Evolutionary conservation across 2,113 vertebrate genomes (phyloP).

Genomic region (Apteryx mantelli): DNA sequence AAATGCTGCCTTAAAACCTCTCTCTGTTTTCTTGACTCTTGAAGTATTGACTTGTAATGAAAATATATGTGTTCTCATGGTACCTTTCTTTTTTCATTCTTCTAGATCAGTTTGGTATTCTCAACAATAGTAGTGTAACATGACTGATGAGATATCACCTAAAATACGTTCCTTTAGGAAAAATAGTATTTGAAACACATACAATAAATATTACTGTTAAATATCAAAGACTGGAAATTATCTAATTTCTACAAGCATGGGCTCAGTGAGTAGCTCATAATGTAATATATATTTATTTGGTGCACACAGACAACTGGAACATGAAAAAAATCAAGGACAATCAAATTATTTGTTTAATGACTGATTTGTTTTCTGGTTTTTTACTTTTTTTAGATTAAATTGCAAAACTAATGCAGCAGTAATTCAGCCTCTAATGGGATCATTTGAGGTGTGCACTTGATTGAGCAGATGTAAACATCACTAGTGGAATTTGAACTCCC

Average conservation of each 20-base stretch:
- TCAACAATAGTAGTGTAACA: background rate
- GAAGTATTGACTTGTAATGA: background rate
- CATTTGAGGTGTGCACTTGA: background rate
- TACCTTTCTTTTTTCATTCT: background rate
- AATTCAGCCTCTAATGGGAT: background rate
- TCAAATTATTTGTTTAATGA: background rate
- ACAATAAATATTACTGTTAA: background rate
- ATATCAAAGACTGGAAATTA: background rate
- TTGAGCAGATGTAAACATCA: background rate
- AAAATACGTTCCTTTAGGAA: background rate
- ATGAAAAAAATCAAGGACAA: background rate
- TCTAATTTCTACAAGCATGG: background rate
- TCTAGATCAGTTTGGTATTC: background rate
- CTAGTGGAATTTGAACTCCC: background rate
- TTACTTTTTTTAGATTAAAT: background rate
- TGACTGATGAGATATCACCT: background rate
- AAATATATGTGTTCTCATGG: background rate
- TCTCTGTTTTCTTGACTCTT: background rate
- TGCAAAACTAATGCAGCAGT: background rate
- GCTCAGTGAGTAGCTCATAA: background rate
- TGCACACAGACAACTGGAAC: background rate
- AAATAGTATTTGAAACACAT: background rate
- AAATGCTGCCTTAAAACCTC: background rate
- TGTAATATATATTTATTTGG: background rate
- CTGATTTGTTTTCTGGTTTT: background rate